Base-by-base conservation (phyloP, 2,888 invertebrate species). In the Tetragnatha montana region DNA sequence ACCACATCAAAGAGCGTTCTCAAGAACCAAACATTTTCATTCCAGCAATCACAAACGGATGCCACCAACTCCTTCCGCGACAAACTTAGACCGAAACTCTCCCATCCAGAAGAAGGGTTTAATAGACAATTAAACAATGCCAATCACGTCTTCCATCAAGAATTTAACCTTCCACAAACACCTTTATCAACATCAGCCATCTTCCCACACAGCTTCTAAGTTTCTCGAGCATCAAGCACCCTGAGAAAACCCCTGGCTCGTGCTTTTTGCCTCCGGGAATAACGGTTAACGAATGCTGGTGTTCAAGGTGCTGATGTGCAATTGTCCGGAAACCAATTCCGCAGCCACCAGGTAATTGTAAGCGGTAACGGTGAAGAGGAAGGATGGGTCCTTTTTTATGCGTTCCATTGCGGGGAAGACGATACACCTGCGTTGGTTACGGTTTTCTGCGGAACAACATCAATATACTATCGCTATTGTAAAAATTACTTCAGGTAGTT, bases 291-390 rank as follows among this genome's bases (percentile, higher is more conserved):
- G 51, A 50, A 78, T 78, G 22, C 60, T 81, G 71, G 60, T 49
- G 73, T 82, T 82, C 82, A 82, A 74, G 82, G 82, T 82, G 82
- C 49, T 10, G 74, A 21, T 74, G 82, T 82, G 17, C 74, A 82
- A n/a, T 60, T 60, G 74, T 17, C 51, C 82, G 74, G 73, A n/a
- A 82, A 50, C 14, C 22, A n/a, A n/a, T n/a, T n/a, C n/a, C n/a
- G n/a, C n/a, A 14, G 12, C 74, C 51, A 35, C 51, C 8, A 75
- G 49, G 35, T 17, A 35, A 35, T 75, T n/a, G 12, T 47, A 47
- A 47, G 35, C 10, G 19, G 47, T 75, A 49, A 75, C 35, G 14
- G 60, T 4, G 4, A 3, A 3, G 60, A 17, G 60, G 60, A 10
- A 60, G 60, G 12, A 60, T 12, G 60, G 60, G 60, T 60, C 60